These are phyloP conservation scores for Atrichornis clamosus DNA, from an alignment of 2,113 vertebrate species.

Conservation along the genomic window DNA sequence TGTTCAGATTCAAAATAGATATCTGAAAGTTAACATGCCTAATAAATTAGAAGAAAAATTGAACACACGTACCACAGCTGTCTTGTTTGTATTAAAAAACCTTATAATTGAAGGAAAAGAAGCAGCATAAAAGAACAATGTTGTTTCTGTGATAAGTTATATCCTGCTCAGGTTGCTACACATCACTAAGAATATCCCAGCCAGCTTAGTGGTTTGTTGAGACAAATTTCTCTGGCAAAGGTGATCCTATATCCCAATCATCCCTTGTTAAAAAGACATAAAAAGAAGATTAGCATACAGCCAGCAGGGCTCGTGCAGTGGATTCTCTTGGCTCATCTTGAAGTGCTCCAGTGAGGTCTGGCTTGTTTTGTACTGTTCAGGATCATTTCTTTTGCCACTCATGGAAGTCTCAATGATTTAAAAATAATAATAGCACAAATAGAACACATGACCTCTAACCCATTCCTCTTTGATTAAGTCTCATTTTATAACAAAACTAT, in stretches of 20 bases:
- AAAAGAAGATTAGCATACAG: slow-evolving; percentile 70
- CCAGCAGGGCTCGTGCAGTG: slow-evolving; percentile 56
- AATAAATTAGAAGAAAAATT: background rate
- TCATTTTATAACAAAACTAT: slow-evolving; percentile 80
- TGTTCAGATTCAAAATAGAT: background rate
- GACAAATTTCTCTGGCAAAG: slow-evolving; percentile 2
- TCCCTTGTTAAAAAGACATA: slow-evolving; percentile 63
- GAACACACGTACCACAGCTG: background rate
- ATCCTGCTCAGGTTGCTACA: background rate
- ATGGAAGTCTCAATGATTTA: slow-evolving; percentile 76
- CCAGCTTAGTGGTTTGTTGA: background rate
- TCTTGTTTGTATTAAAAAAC: background rate
- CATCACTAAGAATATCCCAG: background rate
- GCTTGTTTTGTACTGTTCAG: slow-evolving; percentile 82
- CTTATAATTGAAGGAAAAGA: background rate
- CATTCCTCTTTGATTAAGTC: slow-evolving; percentile 78
- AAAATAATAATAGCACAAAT: slow-evolving; percentile 80
- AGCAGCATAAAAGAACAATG: background rate
- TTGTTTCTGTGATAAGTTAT: background rate
- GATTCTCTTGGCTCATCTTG: slow-evolving; percentile 83
- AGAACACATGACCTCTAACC: slow-evolving; percentile 79
- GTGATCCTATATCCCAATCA: slow-evolving; percentile 27
- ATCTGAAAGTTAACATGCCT: background rate
- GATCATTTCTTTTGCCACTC: slow-evolving; percentile 85
- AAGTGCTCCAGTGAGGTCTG: slow-evolving; percentile 82